Evolutionary conservation across 2,888 invertebrate species (phyloP).

Genomic region (Nephrotoma flavescens): DNA sequence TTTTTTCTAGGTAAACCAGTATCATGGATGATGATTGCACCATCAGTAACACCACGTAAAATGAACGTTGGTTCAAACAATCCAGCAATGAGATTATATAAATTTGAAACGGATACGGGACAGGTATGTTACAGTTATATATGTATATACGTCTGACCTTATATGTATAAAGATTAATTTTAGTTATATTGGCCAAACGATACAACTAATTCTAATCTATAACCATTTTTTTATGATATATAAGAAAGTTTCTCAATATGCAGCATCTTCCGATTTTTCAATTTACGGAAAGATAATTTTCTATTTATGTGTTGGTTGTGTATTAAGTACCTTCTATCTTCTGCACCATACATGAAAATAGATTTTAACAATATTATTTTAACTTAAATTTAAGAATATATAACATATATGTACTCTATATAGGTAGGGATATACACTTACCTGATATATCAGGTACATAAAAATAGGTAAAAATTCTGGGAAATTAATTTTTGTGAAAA

Average conservation of each 20-base stretch:
- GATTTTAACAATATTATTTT: background rate
- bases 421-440: background rate
- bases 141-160: background rate
- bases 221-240: background rate
- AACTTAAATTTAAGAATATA: background rate
- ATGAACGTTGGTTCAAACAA: conserved; percentile 67
- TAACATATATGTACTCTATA: background rate
- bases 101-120: conserved; percentile 76
- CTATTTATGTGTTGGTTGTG: background rate
- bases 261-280: background rate
- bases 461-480: background rate
- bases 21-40: conserved; percentile 77
- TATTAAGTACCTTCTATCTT: background rate
- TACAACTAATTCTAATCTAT: background rate
- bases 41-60: conserved; percentile 77
- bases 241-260: background rate
- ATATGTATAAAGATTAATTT: background rate
- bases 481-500: background rate
- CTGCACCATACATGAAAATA: background rate
- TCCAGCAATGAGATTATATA: conserved; percentile 76
- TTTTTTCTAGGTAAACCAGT: conserved; percentile 56
- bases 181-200: background rate
- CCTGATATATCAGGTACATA: background rate
- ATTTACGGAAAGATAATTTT: background rate
- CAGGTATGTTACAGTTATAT: conserved; percentile 41